Base-by-base conservation (phyloP, 2,888 invertebrate species). In the Philereme transversata region DNA sequence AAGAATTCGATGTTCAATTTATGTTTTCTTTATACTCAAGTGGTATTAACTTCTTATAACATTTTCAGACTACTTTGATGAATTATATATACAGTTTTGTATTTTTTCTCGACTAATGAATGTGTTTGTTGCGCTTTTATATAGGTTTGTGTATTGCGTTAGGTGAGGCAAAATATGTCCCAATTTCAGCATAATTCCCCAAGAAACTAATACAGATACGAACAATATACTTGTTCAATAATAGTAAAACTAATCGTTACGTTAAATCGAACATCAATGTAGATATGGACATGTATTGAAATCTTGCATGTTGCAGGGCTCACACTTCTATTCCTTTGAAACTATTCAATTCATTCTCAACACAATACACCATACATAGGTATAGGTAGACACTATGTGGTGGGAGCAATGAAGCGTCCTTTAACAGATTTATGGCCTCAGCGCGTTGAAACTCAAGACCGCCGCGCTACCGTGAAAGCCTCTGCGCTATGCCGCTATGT, bases 401-500 rank as follows among this genome's bases (percentile, higher is more conserved):
- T 55, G 63, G 54, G 50, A 60, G 67, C 60, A 64, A 62, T 62
- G 60, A 57, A 57, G 60, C 60, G 51, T 58, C 60, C 58, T 63
- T 44, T 57, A 64, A 51, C 62, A 68, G 68, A 70, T 70, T 70
- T 70, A 70, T 68, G 60, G 67, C 59, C 68, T 62, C 69, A 52
- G 46, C 50, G 52, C 64, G 59, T 38, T 60, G 62, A 62, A 64
- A 66, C 62, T 66, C 49, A 62, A 64, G 65, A 65, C 51, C 56
- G 47, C 38, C 7, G 34, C 7, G 40, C 51, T 60, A 60, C 57
- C 55, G 51, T 60, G 54, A 62, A 65, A 59, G 65, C 56, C 55
- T 61, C 33, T 45, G 5, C 36, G 44, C 47, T 47, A 10, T 53
- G 53, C 35, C 36, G 45, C 57, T 53, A 43, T n/a, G 53, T 35